Percentiles rank a stretch among this genome's conserved stretches.
Conservation (phyloP, 2,888 invertebrate species). For the Eumacrocentrus americanus region DNA sequence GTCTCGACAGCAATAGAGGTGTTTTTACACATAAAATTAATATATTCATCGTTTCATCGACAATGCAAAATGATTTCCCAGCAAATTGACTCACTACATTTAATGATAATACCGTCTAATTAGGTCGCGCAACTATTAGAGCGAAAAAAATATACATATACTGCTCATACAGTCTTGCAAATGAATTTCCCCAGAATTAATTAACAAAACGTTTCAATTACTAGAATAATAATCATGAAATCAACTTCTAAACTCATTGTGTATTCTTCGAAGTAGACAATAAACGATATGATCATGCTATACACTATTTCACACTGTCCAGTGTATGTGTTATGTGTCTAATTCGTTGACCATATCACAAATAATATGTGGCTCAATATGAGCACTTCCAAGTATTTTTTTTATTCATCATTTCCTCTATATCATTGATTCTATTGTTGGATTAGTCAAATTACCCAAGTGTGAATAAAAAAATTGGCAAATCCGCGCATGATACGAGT, state of each 20-base stretch:
- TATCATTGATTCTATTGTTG: not conserved
- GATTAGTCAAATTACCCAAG: not conserved
- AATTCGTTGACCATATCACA: not conserved
- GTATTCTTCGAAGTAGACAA: not conserved
- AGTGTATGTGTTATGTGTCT: not conserved
- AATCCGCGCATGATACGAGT: not conserved
- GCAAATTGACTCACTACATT: not conserved
- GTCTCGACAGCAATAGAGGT: no score
- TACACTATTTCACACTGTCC: not conserved
- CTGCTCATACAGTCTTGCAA: not conserved
- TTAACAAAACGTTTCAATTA: not conserved
- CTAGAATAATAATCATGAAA: not conserved
- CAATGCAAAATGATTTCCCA: no score
- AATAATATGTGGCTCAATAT: no score
- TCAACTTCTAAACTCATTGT: no score
- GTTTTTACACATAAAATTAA: no score
- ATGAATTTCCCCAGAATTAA: not conserved
- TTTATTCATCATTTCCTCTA: no score
- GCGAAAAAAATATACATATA: no score
- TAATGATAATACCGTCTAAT: not conserved
- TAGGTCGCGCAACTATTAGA: constrained; percentile 3
- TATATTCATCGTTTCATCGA: no score
- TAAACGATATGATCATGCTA: not conserved
- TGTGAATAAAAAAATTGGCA: no score
- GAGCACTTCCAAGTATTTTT: no score